phyloP scores from a whole-genome alignment of 1,140 invertebrate species.

The Tetramorium simillimum region DNA sequence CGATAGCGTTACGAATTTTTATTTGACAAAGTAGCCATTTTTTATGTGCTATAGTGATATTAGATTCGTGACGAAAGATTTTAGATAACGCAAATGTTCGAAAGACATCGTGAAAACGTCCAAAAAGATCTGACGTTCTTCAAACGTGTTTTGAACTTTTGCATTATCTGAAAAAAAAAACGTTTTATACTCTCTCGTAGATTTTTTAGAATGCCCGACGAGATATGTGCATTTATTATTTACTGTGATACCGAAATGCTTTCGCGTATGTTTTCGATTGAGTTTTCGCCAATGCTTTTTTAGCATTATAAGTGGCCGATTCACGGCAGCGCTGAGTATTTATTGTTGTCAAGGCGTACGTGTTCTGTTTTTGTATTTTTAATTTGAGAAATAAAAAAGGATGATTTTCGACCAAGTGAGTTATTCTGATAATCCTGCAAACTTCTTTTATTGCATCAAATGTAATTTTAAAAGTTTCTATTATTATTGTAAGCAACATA shows the following conservation, averaged over 20 bases:
- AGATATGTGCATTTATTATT: constrained; percentile 64
- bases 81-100: not conserved
- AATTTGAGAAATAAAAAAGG: constrained; percentile 69
- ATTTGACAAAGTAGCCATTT: constrained; percentile 28
- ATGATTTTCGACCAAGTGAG: constrained; percentile 30
- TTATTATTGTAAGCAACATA: constrained; percentile 42
- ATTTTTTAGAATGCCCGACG: constrained; percentile 30
- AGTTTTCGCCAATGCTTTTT: constrained; percentile 57
- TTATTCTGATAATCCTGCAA: not conserved
- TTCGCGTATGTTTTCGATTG: constrained; percentile 46
- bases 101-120: not conserved
- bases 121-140: not conserved
- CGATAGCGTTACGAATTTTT: constrained; percentile 15
- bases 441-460: not conserved
- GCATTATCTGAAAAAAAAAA: constrained; percentile 13
- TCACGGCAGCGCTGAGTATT: constrained; percentile 42
- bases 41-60: constrained; percentile 38
- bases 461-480: not conserved
- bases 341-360: constrained; percentile 55
- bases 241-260: constrained; percentile 71
- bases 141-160: constrained; percentile 10
- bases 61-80: constrained; percentile 21
- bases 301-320: not conserved
- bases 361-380: constrained; percentile 69
- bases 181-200: constrained; percentile 24